Conservation (phyloP, 2,797 vertebrate genomes). For the Sparidentex hasta region DNA sequence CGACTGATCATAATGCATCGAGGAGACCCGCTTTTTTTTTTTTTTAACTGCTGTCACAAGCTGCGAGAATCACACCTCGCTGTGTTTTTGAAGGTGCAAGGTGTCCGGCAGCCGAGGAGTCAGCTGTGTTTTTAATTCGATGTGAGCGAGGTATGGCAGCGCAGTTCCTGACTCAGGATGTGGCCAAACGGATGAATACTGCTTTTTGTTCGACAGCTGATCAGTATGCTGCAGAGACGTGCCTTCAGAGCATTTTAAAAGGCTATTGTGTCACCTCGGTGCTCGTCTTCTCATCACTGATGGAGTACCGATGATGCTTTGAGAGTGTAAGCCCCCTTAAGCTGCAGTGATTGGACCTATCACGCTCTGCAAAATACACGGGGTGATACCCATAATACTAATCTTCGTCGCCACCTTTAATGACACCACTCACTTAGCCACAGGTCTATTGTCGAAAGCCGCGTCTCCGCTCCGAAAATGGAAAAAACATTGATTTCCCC, state of each 20-base stretch:
- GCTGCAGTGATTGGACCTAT: conserved; percentile 64
- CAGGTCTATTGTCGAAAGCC: conserved; percentile 34
- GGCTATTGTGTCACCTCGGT: conserved; percentile 62
- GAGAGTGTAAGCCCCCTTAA: conserved; percentile 64
- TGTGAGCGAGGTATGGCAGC: conserved; percentile 27
- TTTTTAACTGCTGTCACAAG: conserved; percentile 29
- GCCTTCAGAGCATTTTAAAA: conserved; percentile 67
- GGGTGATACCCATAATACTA: conserved; percentile 53
- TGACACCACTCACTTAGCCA: conserved; percentile 54
- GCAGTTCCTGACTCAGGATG: conserved; percentile 36
- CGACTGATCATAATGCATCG: conserved; percentile 16
- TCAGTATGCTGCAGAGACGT: conserved; percentile 54
- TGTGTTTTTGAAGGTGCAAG: conserved; percentile 23
- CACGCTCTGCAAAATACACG: conserved; percentile 51
- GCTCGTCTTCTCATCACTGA: conserved; percentile 53
- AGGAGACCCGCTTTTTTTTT: conserved; percentile 31
- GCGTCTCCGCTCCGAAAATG: conserved; percentile 11
- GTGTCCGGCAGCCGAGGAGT: conserved; percentile 38
- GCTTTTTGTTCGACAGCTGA: conserved; percentile 59
- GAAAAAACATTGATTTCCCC: conserved; percentile 27
- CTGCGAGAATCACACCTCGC: conserved; percentile 11
- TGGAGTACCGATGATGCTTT: conserved; percentile 61
- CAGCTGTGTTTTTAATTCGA: conserved; percentile 66
- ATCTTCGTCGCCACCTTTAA: conserved; percentile 53
- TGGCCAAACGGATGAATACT: conserved; percentile 40